A percentile compares a stretch with the other conserved stretches of the same genome.
These are phyloP conservation scores for Frieseomelitta varia DNA, from an alignment of 1,140 invertebrate species.

Conservation along the genomic window DNA sequence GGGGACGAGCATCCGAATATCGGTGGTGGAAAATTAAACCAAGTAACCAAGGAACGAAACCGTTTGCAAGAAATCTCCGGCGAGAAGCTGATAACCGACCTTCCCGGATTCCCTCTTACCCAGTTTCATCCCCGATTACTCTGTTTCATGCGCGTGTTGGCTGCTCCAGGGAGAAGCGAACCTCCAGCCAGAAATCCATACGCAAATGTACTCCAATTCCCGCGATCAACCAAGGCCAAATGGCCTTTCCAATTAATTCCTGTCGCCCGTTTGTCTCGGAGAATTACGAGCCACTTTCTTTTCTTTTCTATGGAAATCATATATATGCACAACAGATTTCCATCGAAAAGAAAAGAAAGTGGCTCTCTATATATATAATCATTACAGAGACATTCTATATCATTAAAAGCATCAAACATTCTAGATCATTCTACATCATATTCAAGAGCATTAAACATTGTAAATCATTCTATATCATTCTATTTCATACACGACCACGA, in stretches of 20 bases:
- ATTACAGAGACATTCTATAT: too few species aligned
- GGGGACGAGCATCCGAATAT: conserved; percentile 1
- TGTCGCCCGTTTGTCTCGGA: too few species aligned
- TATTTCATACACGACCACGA: too few species aligned
- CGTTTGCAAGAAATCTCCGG: conserved; percentile 29
- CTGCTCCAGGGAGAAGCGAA: neutral
- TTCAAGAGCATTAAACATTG: too few species aligned
- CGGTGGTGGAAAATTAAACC: conserved; percentile 20
- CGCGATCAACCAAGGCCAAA: neutral
- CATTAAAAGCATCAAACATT: too few species aligned
- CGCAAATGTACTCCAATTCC: neutral
- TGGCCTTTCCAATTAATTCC: neutral
- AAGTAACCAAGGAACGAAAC: conserved; percentile 1
- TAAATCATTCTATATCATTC: too few species aligned
- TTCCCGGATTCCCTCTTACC: neutral
- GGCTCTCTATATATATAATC: too few species aligned
- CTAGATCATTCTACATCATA: too few species aligned
- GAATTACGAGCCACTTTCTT: neutral
- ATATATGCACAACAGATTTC: neutral
- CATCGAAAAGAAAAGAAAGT: too few species aligned
- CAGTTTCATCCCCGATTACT: conserved; percentile 21
- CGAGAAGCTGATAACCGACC: conserved; percentile 26
- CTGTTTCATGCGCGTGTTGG: neutral
- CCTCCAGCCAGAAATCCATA: too few species aligned
- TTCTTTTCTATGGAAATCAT: neutral